Evolutionary conservation across 2,113 vertebrate species (phyloP).

Genomic region (Hippoglossus stenolepis): DNA sequence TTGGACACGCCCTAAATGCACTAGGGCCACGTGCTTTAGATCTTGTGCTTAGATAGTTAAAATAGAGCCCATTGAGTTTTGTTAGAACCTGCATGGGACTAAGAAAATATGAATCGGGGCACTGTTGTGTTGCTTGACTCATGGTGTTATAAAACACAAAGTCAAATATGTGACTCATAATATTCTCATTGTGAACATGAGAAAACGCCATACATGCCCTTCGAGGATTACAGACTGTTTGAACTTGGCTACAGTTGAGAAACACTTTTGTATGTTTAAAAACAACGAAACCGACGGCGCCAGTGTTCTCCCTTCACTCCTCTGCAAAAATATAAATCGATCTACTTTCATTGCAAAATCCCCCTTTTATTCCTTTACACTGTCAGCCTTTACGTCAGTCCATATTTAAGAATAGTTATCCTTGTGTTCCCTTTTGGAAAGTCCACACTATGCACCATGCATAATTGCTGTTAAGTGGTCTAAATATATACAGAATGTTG

Average conservation of each 20-base stretch:
- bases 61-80: not conserved
- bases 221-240: not conserved
- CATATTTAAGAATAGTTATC: not conserved
- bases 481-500: slow-evolving; percentile 1
- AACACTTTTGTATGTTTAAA: not conserved
- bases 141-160: not conserved
- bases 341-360: not conserved
- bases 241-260: not conserved
- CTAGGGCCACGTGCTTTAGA: not conserved
- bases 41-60: not conserved
- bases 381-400: not conserved
- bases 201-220: not conserved
- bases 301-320: slow-evolving; percentile 2
- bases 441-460: not conserved
- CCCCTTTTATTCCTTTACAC: not conserved
- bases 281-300: not conserved
- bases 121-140: not conserved
- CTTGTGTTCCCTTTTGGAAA: not conserved
- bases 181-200: not conserved
- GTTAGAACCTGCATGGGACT: not conserved
- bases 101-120: not conserved
- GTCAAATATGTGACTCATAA: slow-evolving; percentile 7
- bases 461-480: not conserved
- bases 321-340: not conserved
- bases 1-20: not conserved